Evolutionary conservation across 2,113 vertebrate genomes (phyloP).

Genomic region (Cygnus atratus): DNA sequence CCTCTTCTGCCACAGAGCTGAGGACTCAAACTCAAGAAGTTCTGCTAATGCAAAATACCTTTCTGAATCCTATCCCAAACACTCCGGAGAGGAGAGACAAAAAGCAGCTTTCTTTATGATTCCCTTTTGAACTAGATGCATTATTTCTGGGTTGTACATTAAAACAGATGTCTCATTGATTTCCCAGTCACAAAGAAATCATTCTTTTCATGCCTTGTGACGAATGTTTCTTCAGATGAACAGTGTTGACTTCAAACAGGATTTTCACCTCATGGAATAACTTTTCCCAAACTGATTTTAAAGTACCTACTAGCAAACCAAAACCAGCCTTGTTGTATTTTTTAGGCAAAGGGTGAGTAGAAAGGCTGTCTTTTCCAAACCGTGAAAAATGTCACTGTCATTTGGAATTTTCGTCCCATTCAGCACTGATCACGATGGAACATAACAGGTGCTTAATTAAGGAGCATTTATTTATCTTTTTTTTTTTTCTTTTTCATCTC

Average conservation of each 20-base stretch:
- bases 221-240: slow-evolving; percentile 48
- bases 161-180: slow-evolving; percentile 70
- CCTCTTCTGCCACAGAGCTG: not conserved
- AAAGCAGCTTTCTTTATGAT: slow-evolving; percentile 17
- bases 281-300: slow-evolving; percentile 27
- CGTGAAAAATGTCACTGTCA: not conserved
- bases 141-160: slow-evolving; percentile 54
- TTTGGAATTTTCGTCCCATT: not conserved
- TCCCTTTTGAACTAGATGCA: slow-evolving; percentile 42
- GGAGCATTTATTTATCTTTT: not conserved
- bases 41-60: not conserved
- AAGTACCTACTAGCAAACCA: slow-evolving; percentile 32
- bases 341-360: not conserved
- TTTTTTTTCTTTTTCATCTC: not conserved
- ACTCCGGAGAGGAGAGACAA: slow-evolving; percentile 1
- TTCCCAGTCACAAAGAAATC: slow-evolving; percentile 63
- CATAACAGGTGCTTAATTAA: slow-evolving; percentile 29
- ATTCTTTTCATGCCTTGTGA: slow-evolving; percentile 60
- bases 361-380: not conserved
- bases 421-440: fast-evolving
- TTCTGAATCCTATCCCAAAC: not conserved
- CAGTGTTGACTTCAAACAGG: slow-evolving; percentile 16
- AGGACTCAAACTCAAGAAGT: not conserved
- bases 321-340: not conserved
- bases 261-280: slow-evolving; percentile 51